These are phyloP conservation scores for Anolis sagrei DNA, from an alignment of 2,113 vertebrate genomes.

Conservation along the genomic window DNA sequence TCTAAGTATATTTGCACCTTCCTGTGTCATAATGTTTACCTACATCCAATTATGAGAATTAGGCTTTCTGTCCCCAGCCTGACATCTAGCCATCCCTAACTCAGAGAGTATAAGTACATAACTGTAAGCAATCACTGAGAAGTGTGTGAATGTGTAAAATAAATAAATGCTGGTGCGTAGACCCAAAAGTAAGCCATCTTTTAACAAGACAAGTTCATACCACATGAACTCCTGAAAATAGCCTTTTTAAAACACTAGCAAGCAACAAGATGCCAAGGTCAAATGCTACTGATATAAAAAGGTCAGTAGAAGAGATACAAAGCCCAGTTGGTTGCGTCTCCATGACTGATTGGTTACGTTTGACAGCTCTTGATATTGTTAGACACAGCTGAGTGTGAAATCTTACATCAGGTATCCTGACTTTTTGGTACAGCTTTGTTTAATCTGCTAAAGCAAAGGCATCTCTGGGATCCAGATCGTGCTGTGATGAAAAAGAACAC, in stretches of 20 bases:
- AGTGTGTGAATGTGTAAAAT: background rate
- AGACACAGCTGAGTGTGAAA: background rate
- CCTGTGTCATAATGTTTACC: background rate
- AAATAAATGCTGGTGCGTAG: background rate
- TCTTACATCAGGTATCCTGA: slow-evolving; percentile 41
- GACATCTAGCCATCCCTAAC: background rate
- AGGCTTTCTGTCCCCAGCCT: background rate
- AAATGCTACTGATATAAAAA: slow-evolving; percentile 3
- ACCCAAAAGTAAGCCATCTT: background rate
- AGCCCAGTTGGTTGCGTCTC: slow-evolving; percentile 24
- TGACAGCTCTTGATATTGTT: slow-evolving; percentile 23
- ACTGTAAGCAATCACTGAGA: background rate
- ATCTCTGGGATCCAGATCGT: background rate
- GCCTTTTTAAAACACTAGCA: slow-evolving; percentile 8
- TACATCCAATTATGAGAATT: background rate
- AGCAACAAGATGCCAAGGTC: slow-evolving; percentile 33
- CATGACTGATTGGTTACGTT: background rate
- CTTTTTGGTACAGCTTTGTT: slow-evolving; percentile 5
- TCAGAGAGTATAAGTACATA: background rate
- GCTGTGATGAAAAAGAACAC: background rate
- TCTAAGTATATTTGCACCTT: background rate
- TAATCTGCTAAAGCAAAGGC: slow-evolving; percentile 23
- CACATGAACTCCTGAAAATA: background rate
- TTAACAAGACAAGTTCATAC: slow-evolving; percentile 5
- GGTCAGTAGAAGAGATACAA: slow-evolving; percentile 31